Base-by-base conservation (phyloP, 2,113 vertebrate species). In the Thinocorus orbignyianus region DNA sequence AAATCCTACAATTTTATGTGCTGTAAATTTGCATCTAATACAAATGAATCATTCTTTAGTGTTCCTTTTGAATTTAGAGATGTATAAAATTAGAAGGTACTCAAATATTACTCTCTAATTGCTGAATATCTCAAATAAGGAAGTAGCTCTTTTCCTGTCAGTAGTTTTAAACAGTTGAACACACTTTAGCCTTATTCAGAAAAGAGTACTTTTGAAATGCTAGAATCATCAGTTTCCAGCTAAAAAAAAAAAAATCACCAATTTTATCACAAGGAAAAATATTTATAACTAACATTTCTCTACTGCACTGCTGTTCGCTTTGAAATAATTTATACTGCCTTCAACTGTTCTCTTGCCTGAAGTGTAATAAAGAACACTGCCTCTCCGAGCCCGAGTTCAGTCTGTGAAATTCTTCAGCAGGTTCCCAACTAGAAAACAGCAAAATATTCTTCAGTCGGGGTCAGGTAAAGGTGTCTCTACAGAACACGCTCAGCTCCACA, bases 341-440 rank as follows among this genome's bases (percentile, higher is more conserved):
- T 77, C 83, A 74, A 48, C 41, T 80, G 26, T 65, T 64, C 71
- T 79, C 89, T 79, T 82, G 88, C 44, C 91, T 48, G 46, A 88
- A 74, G 37, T 82, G 26, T 87, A 97, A 96, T 97, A 96, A 97
- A 96, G 72, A 90, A 13, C 35, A 24, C 6, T 35, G 55, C 31
- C 15, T 68, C 22, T n/a, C 37, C 51, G 54, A 26, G 68, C n/a
- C 42, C 17, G 31, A 80, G 57, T 37, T 71, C 20, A 22, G 39
- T 69, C 64, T 35, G 9, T 92, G 28, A 62, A 86, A 58, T 94
- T 77, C 57, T 92, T 95, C 31, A 92, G 19, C 51, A 70, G 44
- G 42, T 80, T 90, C 46, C 20, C 4, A 57, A 81, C n/a, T 23
- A 33, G 30, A 60, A 37, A 68, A 52, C 48, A 60, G 52, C 80